Percentiles rank a stretch among this genome's conserved stretches.
Conservation (phyloP, 2,797 vertebrate genomes). For the Denticeps clupeoides region DNA sequence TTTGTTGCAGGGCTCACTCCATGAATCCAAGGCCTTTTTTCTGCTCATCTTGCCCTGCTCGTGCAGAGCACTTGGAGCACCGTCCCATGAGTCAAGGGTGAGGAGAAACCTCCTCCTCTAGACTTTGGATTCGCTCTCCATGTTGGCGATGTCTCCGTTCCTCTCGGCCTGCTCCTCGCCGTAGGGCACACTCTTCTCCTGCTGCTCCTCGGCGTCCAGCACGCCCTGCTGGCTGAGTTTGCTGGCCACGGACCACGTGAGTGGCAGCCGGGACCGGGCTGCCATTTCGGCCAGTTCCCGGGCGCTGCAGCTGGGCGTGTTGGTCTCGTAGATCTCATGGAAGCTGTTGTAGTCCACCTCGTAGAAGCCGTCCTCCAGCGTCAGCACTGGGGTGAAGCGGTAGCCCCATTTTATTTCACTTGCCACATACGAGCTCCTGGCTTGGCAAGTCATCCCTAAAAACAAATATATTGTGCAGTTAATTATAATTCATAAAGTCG, state of each 20-base stretch:
- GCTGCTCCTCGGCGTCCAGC: constrained; percentile 62
- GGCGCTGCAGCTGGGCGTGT: constrained; percentile 87
- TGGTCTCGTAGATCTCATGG: constrained; percentile 91
- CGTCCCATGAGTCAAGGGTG: not conserved
- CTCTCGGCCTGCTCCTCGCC: constrained; percentile 73
- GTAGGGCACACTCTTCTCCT: constrained; percentile 53
- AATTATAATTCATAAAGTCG: too few relatives aligned
- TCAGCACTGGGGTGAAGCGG: constrained; percentile 92
- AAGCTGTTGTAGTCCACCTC: constrained; percentile 99
- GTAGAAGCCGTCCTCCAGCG: constrained; percentile 93
- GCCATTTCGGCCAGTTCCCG: constrained; percentile 79
- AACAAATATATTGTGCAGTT: too few relatives aligned
- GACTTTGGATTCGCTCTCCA: constrained; percentile 92
- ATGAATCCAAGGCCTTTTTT: constrained; percentile 37
- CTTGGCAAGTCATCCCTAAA: constrained; percentile 97
- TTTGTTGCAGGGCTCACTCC: constrained; percentile 31
- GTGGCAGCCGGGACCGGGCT: constrained; percentile 70
- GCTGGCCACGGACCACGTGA: constrained; percentile 90
- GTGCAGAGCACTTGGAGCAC: not conserved
- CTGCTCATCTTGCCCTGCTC: constrained; percentile 33
- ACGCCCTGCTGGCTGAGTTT: constrained; percentile 85
- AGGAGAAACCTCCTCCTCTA: constrained; percentile 39
- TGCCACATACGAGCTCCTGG: constrained; percentile 86
- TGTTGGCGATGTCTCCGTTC: constrained; percentile 85
- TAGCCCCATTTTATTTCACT: constrained; percentile 96